Base-by-base conservation (phyloP, 2,113 vertebrate species). In the Urocitellus parryii region DNA sequence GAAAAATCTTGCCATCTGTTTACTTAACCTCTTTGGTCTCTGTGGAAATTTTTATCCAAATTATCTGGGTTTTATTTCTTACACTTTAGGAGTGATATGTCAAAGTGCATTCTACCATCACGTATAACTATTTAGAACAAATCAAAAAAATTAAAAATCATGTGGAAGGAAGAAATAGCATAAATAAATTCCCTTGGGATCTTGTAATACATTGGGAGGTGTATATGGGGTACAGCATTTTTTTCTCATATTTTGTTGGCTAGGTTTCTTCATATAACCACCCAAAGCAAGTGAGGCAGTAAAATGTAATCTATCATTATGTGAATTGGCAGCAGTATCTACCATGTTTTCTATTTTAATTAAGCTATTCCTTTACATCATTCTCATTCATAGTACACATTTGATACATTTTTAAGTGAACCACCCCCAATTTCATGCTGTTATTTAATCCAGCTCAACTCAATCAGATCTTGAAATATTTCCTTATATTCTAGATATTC, bases 1-100 rank as follows among this genome's bases (percentile, higher is more conserved):
- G 63, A 74, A 90, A 94, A n/a, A 80, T 13, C 53, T 88, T 91
- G 5, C 32, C 39, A 14, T 80, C 1, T 1, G 84, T 20, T 5
- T 74, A n/a, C 10, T 51, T 72, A 48, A 14, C 37, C 17, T 48
- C n/a, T 58, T 85, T 67, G 2, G 3, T 97, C 74, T 95, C 61
- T 58, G 73, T 81, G 83, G 27, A 91, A 77, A 84, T 91, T 45
- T 72, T 29, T 27, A 90, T 56, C 73, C 37, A 78, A 90, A 42
- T 67, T 16, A 83, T 53, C 61, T 53, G 10, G 29, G 82, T 53
- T 53, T 53, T 53, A 53, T 12, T 53, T 53, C 51, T 53, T 53
- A 13, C 51, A 53, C 51, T 14, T 53, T 16, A 53, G 51, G 51
- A 14, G 14, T 53, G 13, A 53, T 53, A 14, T 53, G 51, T 53